Evolutionary conservation across 2,797 vertebrate genomes (phyloP).

Genomic region (Paramormyrops hopkinsi): DNA sequence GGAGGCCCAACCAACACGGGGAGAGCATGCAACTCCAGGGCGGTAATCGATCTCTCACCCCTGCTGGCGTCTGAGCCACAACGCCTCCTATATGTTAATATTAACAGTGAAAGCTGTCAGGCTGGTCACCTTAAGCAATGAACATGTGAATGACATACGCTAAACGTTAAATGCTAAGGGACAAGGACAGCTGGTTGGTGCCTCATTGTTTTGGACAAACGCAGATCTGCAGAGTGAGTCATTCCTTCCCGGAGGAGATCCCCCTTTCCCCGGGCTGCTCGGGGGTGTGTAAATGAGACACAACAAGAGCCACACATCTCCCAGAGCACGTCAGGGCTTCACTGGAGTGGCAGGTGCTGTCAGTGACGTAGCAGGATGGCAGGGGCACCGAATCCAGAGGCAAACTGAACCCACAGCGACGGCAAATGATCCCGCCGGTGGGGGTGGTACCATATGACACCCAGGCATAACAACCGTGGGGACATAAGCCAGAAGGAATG

Average conservation of each 20-base stretch:
- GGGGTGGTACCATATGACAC: conserved; percentile 25
- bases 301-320: neutral
- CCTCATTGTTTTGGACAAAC: neutral
- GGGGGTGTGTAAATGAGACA: neutral
- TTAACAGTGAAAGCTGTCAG: neutral
- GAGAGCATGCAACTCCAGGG: neutral
- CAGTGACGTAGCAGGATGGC: neutral
- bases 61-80: neutral
- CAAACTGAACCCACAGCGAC: conserved; percentile 4
- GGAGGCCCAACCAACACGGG: neutral
- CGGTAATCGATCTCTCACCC: neutral
- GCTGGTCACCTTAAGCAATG: neutral
- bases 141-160: neutral
- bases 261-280: neutral
- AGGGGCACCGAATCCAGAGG: neutral
- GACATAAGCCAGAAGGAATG: conserved; percentile 27
- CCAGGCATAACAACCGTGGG: conserved; percentile 19
- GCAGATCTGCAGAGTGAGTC: neutral
- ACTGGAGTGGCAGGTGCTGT: neutral
- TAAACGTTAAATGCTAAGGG: neutral
- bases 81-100: neutral
- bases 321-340: neutral
- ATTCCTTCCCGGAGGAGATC: neutral
- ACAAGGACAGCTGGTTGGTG: neutral
- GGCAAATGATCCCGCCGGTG: conserved; percentile 23